Conservation (phyloP, 2,113 vertebrate genomes). For the Argyrosomus japonicus region DNA sequence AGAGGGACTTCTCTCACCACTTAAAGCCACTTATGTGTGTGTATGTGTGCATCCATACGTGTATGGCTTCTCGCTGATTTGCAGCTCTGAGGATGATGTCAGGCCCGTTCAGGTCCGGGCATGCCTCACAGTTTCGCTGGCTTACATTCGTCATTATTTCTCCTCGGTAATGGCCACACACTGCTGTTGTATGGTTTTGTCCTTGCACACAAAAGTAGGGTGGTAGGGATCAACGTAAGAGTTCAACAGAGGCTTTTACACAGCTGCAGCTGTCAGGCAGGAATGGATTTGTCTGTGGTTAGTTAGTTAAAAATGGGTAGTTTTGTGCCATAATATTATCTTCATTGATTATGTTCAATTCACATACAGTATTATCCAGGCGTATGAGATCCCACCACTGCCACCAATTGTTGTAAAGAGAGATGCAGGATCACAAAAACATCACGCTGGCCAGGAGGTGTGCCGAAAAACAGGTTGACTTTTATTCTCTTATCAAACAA, state of each 20-base stretch:
- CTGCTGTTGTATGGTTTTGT: constrained; percentile 5
- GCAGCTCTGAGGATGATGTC: constrained; percentile 33
- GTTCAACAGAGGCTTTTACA: constrained; percentile 1
- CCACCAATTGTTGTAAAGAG: too few relatives aligned
- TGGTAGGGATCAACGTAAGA: background rate
- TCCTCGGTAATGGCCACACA: constrained; percentile 3
- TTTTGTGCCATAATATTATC: constrained; percentile 9
- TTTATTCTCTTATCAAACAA: too few relatives aligned
- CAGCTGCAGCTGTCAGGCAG: background rate
- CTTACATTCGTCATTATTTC: constrained; percentile 51
- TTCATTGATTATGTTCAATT: background rate
- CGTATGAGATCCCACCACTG: too few relatives aligned
- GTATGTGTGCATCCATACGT: constrained; percentile 13
- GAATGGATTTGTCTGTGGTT: background rate
- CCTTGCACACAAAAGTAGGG: constrained; percentile 21
- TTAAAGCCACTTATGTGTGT: constrained; percentile 50
- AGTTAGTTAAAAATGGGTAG: background rate
- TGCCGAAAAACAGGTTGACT: too few relatives aligned
- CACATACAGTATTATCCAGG: background rate
- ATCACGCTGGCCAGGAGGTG: too few relatives aligned
- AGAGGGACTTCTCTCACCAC: constrained; percentile 55
- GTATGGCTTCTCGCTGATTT: constrained; percentile 20
- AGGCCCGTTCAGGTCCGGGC: constrained; percentile 42
- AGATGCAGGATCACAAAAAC: too few relatives aligned
- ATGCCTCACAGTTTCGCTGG: constrained; percentile 51